Conservation (phyloP, 2,888 invertebrate genomes). For the Cyrtodaria siliqua region DNA sequence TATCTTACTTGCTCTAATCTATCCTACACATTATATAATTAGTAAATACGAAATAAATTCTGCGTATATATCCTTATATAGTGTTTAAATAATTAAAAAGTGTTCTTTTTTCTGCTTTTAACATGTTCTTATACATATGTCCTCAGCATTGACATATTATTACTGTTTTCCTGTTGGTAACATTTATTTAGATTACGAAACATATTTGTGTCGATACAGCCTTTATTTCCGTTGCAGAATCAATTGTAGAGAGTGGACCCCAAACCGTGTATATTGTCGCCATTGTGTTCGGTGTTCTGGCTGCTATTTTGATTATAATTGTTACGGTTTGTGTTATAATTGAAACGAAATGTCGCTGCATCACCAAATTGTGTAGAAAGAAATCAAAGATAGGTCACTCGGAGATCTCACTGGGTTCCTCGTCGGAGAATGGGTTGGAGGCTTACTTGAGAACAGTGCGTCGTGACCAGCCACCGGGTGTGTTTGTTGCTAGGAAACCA, state of each 20-base stretch:
- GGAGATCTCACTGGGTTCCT: conserved; percentile 25
- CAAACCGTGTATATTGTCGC: conserved; percentile 38
- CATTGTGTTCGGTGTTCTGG: conserved; percentile 27
- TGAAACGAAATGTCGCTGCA: conserved; percentile 56
- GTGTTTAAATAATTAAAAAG: too few species aligned
- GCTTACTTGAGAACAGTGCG: conserved; percentile 22
- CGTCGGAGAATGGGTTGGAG: conserved; percentile 20
- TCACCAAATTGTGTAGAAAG: conserved; percentile 23
- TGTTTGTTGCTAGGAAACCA: conserved; percentile 59
- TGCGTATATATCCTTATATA: too few species aligned
- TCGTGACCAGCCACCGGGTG: conserved; percentile 15
- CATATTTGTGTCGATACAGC: too few species aligned
- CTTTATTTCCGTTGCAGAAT: too few species aligned
- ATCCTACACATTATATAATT: too few species aligned
- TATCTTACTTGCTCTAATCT: too few species aligned
- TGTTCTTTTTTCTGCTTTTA: too few species aligned
- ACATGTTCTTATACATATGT: too few species aligned
- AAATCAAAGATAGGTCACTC: conserved; percentile 34
- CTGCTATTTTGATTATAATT: conserved; percentile 29
- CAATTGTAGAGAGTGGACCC: conserved; percentile 16
- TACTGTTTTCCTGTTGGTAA: too few species aligned
- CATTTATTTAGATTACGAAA: too few species aligned
- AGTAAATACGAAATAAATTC: too few species aligned
- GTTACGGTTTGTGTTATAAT: conserved; percentile 31
- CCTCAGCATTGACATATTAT: too few species aligned